Conservation (phyloP, 2,888 invertebrate species). For the Chouioia cunea region DNA sequence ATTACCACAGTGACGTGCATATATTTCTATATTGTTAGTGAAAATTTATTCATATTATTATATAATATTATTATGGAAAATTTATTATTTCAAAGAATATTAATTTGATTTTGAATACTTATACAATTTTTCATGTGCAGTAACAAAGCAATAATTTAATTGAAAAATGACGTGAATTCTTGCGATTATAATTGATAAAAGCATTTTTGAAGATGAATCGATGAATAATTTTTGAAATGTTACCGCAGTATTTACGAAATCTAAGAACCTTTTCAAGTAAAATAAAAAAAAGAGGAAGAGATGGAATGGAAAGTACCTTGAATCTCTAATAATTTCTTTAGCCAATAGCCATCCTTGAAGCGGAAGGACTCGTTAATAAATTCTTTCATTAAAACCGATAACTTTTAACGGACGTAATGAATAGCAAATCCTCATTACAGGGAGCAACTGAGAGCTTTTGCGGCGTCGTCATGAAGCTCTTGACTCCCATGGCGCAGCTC, state of each 20-base stretch:
- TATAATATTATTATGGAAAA: too few relatives aligned
- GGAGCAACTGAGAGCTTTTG: constrained; percentile 29
- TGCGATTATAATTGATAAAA: background rate
- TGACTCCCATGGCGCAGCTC: constrained; percentile 3
- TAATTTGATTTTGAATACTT: too few relatives aligned
- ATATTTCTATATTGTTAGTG: too few relatives aligned
- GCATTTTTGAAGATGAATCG: background rate
- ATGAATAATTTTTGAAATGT: too few relatives aligned
- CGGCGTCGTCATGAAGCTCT: constrained; percentile 6
- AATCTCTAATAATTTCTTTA: constrained; percentile 32
- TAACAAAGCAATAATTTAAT: constrained; percentile 17
- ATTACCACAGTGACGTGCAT: too few relatives aligned
- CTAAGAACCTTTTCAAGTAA: background rate
- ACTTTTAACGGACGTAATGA: constrained; percentile 45
- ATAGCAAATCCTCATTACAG: constrained; percentile 45
- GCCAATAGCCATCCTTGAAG: constrained; percentile 21
- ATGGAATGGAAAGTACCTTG: constrained; percentile 21
- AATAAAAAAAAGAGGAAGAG: background rate
- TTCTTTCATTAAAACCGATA: constrained; percentile 43
- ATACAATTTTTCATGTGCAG: too few relatives aligned
- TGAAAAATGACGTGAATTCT: constrained; percentile 2
- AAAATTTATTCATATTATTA: too few relatives aligned
- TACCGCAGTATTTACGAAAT: constrained; percentile 21
- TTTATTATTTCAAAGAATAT: too few relatives aligned
- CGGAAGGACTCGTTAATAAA: constrained; percentile 31